Evolutionary conservation across 2,113 vertebrate species (phyloP), one percentile per base, ranked within the genome.

Genomic region (Leptodactylus fuscus): DNA sequence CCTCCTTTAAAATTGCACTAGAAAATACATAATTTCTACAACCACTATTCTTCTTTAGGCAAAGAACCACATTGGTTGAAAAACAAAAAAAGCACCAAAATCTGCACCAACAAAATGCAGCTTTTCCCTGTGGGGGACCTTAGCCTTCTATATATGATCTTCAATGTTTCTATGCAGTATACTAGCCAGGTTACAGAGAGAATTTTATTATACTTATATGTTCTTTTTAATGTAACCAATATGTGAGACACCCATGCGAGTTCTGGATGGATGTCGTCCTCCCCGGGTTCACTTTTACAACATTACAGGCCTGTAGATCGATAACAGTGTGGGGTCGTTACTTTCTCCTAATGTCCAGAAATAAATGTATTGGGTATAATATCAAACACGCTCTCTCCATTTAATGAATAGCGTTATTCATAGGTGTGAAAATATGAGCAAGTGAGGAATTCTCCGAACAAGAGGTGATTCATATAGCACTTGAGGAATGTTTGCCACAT

Each of bases 371-470:
- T 76, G 73, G 82, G 73, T 65, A 58, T 65, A 44, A 84, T 84
- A 84, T 84, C 82, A 77, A 76, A 84, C 46, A 44, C 34, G 81
- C 73, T 4, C 41, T 76, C 41, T 75, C 60, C 60, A 84, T 84
- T 51, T 76, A 76, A 76, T 77, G 82, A 84, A 84, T 84, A 27
- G 82, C 5, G 55, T 62, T 84, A 84, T 84, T 84, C 82, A 84
- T 76, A 84, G 82, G 73, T 84, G 82, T 49, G 82, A 84, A 83
- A 84, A 84, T 77, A 77, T 84, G 73, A 62, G 82, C 82, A 36
- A 84, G 73, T 15, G 38, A 65, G 27, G 53, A 77, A 65, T 44
- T 58, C 27, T 49, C 32, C 11, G 48, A 49, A 84, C 82, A 84
- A 77, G 82, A 84, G 53, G 58, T 74, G 62, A 76, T 84, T 84